A percentile compares a stretch with the other conserved stretches of the same genome.
phyloP scores from a whole-genome alignment of 2,888 invertebrate genomes.

The Anthoptus insignis region DNA sequence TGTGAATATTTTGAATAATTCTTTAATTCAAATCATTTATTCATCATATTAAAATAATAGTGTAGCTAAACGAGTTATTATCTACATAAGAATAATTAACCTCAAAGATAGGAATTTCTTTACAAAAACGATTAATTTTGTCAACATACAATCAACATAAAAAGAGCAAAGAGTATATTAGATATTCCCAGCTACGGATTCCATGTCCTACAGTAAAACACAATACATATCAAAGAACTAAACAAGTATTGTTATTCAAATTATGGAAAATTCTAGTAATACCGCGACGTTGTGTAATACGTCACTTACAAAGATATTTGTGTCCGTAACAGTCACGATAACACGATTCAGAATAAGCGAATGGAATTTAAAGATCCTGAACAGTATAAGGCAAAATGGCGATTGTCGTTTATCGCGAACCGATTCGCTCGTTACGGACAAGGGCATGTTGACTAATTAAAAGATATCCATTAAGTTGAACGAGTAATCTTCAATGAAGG shows the following conservation, averaged over 20 bases:
- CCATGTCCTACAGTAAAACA: neutral
- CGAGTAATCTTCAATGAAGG: conserved; percentile 25
- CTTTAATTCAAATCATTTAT: too few species aligned
- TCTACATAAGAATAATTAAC: too few species aligned
- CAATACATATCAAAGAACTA: conserved; percentile 9
- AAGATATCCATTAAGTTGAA: conserved; percentile 34
- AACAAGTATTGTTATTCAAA: conserved; percentile 34
- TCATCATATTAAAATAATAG: too few species aligned
- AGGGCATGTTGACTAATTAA: conserved; percentile 35
- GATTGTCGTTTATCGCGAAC: conserved; percentile 36
- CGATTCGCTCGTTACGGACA: conserved; percentile 25
- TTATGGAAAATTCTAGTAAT: conserved; percentile 34
- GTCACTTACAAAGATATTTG: conserved; percentile 37
- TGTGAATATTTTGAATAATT: too few species aligned
- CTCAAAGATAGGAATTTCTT: too few species aligned
- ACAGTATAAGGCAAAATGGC: conserved; percentile 38
- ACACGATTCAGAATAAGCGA: conserved; percentile 49
- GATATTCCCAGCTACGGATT: too few species aligned
- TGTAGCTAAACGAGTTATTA: too few species aligned
- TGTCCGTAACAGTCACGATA: conserved; percentile 48
- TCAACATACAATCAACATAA: too few species aligned
- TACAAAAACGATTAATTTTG: too few species aligned
- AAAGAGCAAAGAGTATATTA: too few species aligned
- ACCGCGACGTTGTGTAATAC: conserved; percentile 23
- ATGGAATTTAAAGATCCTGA: conserved; percentile 43